phyloP scores from a whole-genome alignment of 2,888 invertebrate species.

The Barypeithes pellucidus region DNA sequence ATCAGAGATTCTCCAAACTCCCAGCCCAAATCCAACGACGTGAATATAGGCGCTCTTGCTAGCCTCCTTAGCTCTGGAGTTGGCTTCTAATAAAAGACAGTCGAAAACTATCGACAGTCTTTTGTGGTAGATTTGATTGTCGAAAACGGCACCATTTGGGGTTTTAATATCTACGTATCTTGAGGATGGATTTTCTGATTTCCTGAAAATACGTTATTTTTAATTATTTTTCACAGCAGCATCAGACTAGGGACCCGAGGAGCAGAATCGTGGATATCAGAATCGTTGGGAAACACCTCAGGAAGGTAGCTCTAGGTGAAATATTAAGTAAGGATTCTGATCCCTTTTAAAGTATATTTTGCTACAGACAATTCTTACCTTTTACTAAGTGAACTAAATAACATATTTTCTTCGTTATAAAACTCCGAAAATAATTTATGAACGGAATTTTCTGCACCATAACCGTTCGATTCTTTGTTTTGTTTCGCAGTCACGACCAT shows the following conservation, averaged over 20 bases:
- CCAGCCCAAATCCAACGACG: slow-evolving; percentile 80
- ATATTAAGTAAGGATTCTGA: too few species aligned
- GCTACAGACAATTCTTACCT: too few species aligned
- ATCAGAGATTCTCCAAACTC: slow-evolving; percentile 78
- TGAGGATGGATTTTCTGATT: slow-evolving; percentile 1
- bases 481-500: slow-evolving; percentile 72
- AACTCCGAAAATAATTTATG: slow-evolving; percentile 62
- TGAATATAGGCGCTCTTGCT: slow-evolving; percentile 76
- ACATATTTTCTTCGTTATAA: slow-evolving; percentile 56
- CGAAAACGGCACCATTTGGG: slow-evolving; percentile 59
- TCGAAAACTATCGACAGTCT: slow-evolving; percentile 76
- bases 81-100: slow-evolving; percentile 77
- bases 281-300: too few species aligned
- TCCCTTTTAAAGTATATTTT: too few species aligned
- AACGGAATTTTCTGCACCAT: slow-evolving; percentile 60
- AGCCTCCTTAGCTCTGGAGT: slow-evolving; percentile 72
- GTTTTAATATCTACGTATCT: slow-evolving; percentile 13
- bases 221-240: too few species aligned
- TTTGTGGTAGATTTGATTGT: slow-evolving; percentile 69
- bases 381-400: slow-evolving; percentile 36
- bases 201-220: slow-evolving; percentile 11
- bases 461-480: slow-evolving; percentile 70
- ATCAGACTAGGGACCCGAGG: too few species aligned
- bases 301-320: too few species aligned
- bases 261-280: too few species aligned